A percentile compares a stretch with the other conserved stretches of the same genome.
Conservation (phyloP, 2,888 invertebrate genomes). For the Brassicogethes aeneus region DNA sequence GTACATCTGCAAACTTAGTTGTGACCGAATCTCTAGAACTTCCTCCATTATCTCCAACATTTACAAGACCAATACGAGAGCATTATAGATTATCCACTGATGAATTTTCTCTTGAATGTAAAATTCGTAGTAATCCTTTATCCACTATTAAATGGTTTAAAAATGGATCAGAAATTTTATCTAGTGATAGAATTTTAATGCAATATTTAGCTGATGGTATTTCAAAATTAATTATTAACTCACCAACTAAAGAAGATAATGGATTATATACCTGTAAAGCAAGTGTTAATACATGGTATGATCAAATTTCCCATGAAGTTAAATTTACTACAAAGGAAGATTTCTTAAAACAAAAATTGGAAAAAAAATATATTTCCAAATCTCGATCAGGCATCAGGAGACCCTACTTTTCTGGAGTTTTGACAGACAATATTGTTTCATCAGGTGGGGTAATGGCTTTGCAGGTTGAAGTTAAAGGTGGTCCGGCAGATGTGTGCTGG, state of each 20-base stretch:
- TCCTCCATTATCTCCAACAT: conserved; percentile 59
- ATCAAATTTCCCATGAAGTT: conserved; percentile 66
- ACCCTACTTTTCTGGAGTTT: conserved; percentile 59
- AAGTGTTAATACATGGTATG: conserved; percentile 61
- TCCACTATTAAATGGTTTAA: conserved; percentile 71
- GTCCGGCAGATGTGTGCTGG: conserved; percentile 69
- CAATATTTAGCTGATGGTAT: conserved; percentile 65
- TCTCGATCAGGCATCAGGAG: conserved; percentile 26
- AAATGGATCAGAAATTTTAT: conserved; percentile 50
- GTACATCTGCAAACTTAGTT: conserved; percentile 62
- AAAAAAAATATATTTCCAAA: conserved; percentile 31
- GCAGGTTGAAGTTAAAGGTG: conserved; percentile 69
- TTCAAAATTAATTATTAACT: conserved; percentile 57
- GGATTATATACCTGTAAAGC: conserved; percentile 71
- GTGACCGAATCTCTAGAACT: conserved; percentile 61
- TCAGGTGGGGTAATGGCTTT: conserved; percentile 73
- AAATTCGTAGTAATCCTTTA: conserved; percentile 64
- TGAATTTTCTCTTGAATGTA: conserved; percentile 69
- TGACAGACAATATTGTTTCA: conserved; percentile 64
- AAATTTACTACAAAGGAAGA: conserved; percentile 45
- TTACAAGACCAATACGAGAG: conserved; percentile 63
- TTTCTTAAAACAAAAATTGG: conserved; percentile 39
- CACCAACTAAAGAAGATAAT: conserved; percentile 59
- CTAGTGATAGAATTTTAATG: conserved; percentile 53
- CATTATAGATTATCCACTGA: conserved; percentile 62